A percentile compares a stretch with the other conserved stretches of the same genome.
phyloP scores from a whole-genome alignment of 2,888 invertebrate genomes.

The Drosophila koepferae region DNA sequence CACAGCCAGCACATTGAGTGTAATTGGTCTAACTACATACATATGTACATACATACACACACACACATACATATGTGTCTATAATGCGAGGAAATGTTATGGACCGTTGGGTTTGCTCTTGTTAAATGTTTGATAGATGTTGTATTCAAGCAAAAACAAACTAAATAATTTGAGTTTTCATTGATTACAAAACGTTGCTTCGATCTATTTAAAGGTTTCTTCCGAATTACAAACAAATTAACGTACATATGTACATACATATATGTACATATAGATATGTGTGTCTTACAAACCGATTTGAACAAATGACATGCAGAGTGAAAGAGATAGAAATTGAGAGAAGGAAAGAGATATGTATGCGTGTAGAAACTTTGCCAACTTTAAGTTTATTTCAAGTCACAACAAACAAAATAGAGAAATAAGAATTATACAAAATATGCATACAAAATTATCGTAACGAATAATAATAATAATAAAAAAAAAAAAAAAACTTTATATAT shows the following conservation, averaged over 20 bases:
- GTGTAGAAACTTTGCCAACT: conserved; percentile 17
- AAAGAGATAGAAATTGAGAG: neutral
- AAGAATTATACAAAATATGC: conserved; percentile 2
- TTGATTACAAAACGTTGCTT: conserved; percentile 31
- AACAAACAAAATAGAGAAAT: conserved; percentile 35
- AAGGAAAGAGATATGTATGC: neutral
- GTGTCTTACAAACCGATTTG: conserved; percentile 5
- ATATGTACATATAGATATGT: neutral
- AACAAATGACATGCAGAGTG: neutral
- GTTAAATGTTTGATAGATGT: conserved; percentile 1
- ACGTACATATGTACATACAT: neutral
- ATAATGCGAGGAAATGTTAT: conserved; percentile 18
- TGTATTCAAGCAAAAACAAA: conserved; percentile 2
- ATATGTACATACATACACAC: neutral
- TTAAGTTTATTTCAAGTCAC: conserved; percentile 3
- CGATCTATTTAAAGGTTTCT: conserved; percentile 33
- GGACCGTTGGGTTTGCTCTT: conserved; percentile 44
- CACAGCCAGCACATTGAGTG: neutral
- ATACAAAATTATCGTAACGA: conserved; percentile 2
- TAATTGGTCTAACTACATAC: neutral
- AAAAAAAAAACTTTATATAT: neutral
- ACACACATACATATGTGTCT: neutral
- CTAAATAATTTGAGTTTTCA: conserved; percentile 12
- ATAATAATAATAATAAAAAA: no score
- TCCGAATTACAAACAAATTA: neutral